Base-by-base conservation (phyloP, 2,113 vertebrate species). In the Malurus cyaneus region DNA sequence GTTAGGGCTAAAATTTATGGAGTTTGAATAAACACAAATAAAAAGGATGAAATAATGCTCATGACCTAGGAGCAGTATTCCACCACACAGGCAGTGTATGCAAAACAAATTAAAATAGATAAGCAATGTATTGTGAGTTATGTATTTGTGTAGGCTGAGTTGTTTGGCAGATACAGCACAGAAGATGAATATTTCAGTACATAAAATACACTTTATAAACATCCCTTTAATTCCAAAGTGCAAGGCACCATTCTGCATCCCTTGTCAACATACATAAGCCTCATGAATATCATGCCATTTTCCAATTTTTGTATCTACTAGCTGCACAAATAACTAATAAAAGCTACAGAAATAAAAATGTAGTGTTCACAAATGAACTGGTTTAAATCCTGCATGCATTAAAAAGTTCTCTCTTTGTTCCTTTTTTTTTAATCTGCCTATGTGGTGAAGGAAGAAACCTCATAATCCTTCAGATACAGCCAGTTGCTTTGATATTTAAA, bases 81-180 rank as follows among this genome's bases (percentile, higher is more conserved):
- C 39, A 62, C 32, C 59, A 86, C 52, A 82, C 0, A 20, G 32
- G 44, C 29, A 56, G 28, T 31, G 32, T 29, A 76, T 18, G 64
- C 78, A 90, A 88, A 88, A 12, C 44, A 72, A 86, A 94, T 86
- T 66, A 86, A 92, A 76, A 61, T 31, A 86, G 65, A 87, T 60
- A 85, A 94, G 74, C 44, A 67, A n/a, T 14, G 47, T 24, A 32
- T 53, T 86, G 28, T 66, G 90, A 89, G 41, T 57, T 89, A 31
- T 17, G 31, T 46, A 42, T 69, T 80, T 91, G 73, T 21, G 25
- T 61, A 59, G 9, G 62, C 59, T 28, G 46, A 52, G 23, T 25
- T 91, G 36, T 54, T 79, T 87, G 74, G 89, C 50, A 62, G 56
- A 59, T 82, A 34, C 3, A 82, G 77, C 47, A 62, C 3, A 86